Conservation (phyloP, 92 coral and sea anemone species). For the Palythoa grandiflora region DNA sequence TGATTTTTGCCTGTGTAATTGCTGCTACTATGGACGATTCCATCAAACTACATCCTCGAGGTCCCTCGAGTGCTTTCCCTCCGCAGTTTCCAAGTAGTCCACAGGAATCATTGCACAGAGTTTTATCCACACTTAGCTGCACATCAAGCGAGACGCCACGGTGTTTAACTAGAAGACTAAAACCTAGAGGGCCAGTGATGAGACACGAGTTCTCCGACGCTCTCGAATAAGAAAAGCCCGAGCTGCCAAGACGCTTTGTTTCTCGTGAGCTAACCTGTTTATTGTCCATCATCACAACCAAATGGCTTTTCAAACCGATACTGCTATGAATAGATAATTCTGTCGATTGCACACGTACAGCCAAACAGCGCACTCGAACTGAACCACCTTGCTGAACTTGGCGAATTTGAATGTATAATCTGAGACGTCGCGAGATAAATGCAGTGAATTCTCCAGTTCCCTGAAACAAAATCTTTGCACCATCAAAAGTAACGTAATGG, state of each 20-base stretch:
- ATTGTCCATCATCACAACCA: constrained; percentile 52
- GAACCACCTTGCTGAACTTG: constrained; percentile 65
- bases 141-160: constrained; percentile 62
- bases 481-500: constrained; percentile 62
- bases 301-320: constrained; percentile 28
- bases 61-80: neutral
- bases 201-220: constrained; percentile 52
- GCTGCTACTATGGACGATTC: constrained; percentile 45
- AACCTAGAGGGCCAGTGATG: constrained; percentile 67
- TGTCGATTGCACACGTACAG: constrained; percentile 26
- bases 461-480: constrained; percentile 53
- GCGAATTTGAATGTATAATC: constrained; percentile 62
- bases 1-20: constrained; percentile 51
- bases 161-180: constrained; percentile 54
- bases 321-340: constrained; percentile 65
- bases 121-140: constrained; percentile 66
- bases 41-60: constrained; percentile 40
- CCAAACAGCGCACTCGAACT: constrained; percentile 59
- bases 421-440: constrained; percentile 55
- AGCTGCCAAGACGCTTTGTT: constrained; percentile 35
- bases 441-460: constrained; percentile 72
- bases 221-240: constrained; percentile 54
- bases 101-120: constrained; percentile 68
- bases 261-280: constrained; percentile 46
- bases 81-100: constrained; percentile 70